Base-by-base conservation (phyloP, 2,113 vertebrate species). In the Pterocles burchelli region DNA sequence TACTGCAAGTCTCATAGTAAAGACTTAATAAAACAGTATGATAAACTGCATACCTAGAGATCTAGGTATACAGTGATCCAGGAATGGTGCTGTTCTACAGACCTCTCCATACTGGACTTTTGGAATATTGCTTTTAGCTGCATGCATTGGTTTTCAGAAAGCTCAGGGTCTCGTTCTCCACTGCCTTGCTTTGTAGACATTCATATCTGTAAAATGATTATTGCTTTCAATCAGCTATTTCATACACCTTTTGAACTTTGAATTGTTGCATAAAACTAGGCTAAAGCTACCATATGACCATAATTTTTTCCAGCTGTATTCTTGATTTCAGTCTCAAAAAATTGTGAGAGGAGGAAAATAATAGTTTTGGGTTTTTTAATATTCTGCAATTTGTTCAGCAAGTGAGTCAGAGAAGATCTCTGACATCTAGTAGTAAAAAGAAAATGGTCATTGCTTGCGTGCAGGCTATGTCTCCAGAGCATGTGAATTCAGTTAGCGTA, bases 111-210 rank as follows among this genome's bases (percentile, higher is more conserved):
- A 43, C 77, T 33, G 34, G 71, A 48, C 34, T 94, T 68, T 1
- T 62, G 61, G 22, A 95, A 75, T 67, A 24, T n/a, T 93, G 90
- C 75, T 94, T 88, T 86, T 84, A 87, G n/a, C 89, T 97, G 88
- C 94, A 94, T 95, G 93, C 58, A 36, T 90, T 92, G 75, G 78
- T 81, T 97, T 55, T 95, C 51, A 68, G 70, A 74, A 89, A 91
- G 61, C 94, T 98, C 83, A 41, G 88, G 91, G 82, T 93, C 86
- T 94, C 58, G 29, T 96, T 95, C 84, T 87, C 14, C 89, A 87
- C 93, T 97, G 91, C 89, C 28, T 95, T 96, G 91, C 94, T 85
- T 91, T 73, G 8, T 36, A n/a, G 34, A 63, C 26, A 29, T 62
- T 71, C n/a, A 12, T 85, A 66, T 41, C 58, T 72, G n/a, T 70